Base-by-base conservation (phyloP, 2,113 vertebrate species). In the Arothron firmamentum region DNA sequence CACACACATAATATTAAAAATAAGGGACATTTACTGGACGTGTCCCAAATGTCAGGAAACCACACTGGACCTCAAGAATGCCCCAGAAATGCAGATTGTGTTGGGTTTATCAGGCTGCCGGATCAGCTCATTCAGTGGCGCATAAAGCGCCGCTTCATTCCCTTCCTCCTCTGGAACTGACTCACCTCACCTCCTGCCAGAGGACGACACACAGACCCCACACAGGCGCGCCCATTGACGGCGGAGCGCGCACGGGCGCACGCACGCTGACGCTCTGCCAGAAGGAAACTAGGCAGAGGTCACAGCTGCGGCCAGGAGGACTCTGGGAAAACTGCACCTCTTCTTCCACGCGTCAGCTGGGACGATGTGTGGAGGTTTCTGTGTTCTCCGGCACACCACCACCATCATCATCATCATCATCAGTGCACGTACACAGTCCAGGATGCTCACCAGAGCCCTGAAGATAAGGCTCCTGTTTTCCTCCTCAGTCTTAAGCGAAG, bases 141-240 rank as follows among this genome's bases (percentile, higher is more conserved):
- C 52, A 86, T 77, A 81, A 88, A 87, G 77, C 23, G 1, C 31
- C 61, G 56, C 80, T 82, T 65, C 77, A 52, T 80, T 65, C 65
- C 58, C 16, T 18, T 6, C 43, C 47, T 23, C 52, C 53, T 61
- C 60, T 70, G 82, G 53, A 49, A 21, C 64, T 82, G 75, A 62
- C 80, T 80, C 65, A 5, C 55, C 56, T 66, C 72, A 72, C 81
- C 82, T 87, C 85, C 72, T 46, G 28, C 57, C 67, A 54, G 56
- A 38, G 5, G 58, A 45, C 9, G 42, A 61, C 2, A 72, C 61
- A 81, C 62, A 75, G 59, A 56, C 57, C 59, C 62, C 74, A 72
- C 74, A 79, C 70, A 81, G 57, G 31, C 52, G 8, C 7, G 47
- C 67, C 53, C n/a, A 41, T 70, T 72, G 72, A 50, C 53, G 19